These are phyloP conservation scores for Ptychodera flava DNA, from an alignment of 35 echinoderm and acorn worm species.

Conservation along the genomic window DNA sequence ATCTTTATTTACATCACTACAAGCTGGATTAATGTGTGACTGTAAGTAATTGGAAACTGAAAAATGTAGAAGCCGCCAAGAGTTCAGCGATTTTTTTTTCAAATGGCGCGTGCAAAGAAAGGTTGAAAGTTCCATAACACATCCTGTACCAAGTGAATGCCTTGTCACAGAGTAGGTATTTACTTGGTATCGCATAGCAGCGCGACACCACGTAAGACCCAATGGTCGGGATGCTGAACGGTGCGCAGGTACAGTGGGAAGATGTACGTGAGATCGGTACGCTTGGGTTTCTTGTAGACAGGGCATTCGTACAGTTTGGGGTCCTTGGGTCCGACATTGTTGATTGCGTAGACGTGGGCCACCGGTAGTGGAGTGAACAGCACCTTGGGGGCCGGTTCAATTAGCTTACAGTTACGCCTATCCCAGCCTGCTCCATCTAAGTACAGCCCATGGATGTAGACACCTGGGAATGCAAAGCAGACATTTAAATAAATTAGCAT, in stretches of 20 bases:
- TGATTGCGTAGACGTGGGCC: slow-evolving; percentile 93
- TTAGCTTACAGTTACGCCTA: slow-evolving; percentile 89
- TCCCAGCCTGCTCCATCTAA: slow-evolving; percentile 98
- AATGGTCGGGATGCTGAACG: slow-evolving; percentile 94
- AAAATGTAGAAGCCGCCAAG: not conserved
- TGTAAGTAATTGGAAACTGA: not conserved
- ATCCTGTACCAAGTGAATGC: not conserved
- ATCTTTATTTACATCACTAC: not conserved
- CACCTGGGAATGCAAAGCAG: slow-evolving; percentile 42
- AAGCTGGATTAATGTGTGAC: not conserved
- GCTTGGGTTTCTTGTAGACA: slow-evolving; percentile 85
- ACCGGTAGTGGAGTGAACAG: slow-evolving; percentile 92
- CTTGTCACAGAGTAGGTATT: not conserved
- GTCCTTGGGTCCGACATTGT: slow-evolving; percentile 64
- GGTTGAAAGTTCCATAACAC: not conserved
- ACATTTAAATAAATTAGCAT: too few relatives aligned
- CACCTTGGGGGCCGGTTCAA: slow-evolving; percentile 88
- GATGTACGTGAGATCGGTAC: slow-evolving; percentile 95
- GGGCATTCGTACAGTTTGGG: slow-evolving; percentile 93
- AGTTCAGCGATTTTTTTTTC: not conserved
- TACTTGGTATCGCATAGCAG: slow-evolving; percentile 94
- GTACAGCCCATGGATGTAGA: slow-evolving; percentile 90
- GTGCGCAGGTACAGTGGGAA: slow-evolving; percentile 94
- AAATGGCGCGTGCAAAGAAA: not conserved
- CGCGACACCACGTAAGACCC: slow-evolving; percentile 94